Conservation (phyloP, 2,797 vertebrate genomes). For the Apodemus agrarius region DNA sequence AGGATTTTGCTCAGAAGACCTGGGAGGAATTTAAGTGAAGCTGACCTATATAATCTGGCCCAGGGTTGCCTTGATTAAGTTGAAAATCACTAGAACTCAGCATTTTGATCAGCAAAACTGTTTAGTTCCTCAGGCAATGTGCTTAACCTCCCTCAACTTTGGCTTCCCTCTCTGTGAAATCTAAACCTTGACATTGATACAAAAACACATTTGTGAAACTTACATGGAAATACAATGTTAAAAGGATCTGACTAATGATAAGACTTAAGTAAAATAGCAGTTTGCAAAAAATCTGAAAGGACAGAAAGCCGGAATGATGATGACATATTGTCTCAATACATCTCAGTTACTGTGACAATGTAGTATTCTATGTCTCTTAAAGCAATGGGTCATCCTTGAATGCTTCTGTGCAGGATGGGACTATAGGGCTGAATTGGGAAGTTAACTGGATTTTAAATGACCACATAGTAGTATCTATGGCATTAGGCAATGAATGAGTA, state of each 20-base stretch:
- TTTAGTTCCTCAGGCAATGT: neutral
- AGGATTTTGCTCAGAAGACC: neutral
- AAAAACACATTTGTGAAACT: neutral
- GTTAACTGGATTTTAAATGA: neutral
- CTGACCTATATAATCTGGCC: neutral
- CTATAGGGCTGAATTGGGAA: neutral
- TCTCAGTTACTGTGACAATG: neutral
- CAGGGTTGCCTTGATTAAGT: neutral
- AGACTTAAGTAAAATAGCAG: neutral
- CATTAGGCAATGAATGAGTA: neutral
- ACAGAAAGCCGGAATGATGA: neutral
- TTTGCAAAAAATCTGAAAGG: neutral
- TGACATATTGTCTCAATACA: neutral
- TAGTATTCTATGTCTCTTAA: neutral
- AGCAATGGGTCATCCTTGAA: neutral
- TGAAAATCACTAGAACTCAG: neutral
- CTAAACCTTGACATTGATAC: neutral
- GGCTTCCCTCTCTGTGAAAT: neutral
- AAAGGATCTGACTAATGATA: neutral
- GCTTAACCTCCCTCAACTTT: neutral
- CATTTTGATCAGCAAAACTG: neutral
- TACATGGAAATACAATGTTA: neutral
- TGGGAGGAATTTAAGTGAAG: neutral
- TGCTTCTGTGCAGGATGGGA: neutral
- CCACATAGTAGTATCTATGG: neutral